Evolutionary conservation across 2,888 invertebrate species (phyloP).

Genomic region (Coronaproctus castanopsis): DNA sequence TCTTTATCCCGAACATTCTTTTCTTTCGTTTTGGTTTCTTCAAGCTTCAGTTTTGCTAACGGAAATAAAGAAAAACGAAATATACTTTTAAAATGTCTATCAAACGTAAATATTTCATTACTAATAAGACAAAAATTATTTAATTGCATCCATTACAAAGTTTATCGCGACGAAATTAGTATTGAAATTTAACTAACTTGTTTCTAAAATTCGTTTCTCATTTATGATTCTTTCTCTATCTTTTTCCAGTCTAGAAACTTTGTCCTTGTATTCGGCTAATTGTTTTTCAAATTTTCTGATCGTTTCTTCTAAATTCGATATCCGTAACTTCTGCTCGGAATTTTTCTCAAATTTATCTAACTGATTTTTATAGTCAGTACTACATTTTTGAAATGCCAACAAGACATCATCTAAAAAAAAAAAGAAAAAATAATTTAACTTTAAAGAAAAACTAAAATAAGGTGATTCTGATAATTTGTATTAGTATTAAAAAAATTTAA

Average conservation of each 20-base stretch:
- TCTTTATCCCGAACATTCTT: conserved; percentile 31
- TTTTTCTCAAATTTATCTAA: conserved; percentile 14
- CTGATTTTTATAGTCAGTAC: conserved; percentile 25
- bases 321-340: conserved; percentile 14
- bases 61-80: background rate
- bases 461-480: no score
- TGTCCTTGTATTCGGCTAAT: conserved; percentile 21
- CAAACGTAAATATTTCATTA: background rate
- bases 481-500: no score
- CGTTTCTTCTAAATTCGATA: conserved; percentile 20
- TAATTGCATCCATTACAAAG: no score
- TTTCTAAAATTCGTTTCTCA: conserved; percentile 32
- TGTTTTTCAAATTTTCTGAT: conserved; percentile 21
- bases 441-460: no score
- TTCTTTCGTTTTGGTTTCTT: conserved; percentile 27
- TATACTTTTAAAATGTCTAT: background rate
- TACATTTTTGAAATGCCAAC: conserved; percentile 38
- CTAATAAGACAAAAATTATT: background rate
- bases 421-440: no score
- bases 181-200: no score
- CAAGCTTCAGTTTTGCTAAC: conserved; percentile 5
- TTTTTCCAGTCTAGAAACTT: conserved; percentile 27
- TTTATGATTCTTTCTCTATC: conserved; percentile 35
- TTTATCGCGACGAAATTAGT: no score
- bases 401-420: conserved; percentile 34